Conservation (phyloP, 2,113 vertebrate genomes). For the Phocoena sinus region DNA sequence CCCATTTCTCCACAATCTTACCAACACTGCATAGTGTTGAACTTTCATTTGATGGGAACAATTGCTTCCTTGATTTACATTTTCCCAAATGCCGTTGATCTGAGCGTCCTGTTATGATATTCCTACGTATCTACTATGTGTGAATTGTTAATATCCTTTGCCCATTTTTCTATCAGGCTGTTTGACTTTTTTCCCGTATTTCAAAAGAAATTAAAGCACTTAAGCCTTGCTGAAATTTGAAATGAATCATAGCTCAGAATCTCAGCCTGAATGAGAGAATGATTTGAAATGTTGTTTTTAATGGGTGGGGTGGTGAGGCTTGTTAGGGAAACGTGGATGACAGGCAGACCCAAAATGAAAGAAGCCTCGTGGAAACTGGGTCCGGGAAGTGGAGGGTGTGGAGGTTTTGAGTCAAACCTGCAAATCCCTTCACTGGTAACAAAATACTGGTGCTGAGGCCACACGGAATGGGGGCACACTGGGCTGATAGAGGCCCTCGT, state of each 20-base stretch:
- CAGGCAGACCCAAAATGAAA: neutral
- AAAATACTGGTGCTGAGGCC: neutral
- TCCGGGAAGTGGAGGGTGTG: neutral
- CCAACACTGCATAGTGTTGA: neutral
- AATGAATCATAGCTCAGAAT: conserved; percentile 46
- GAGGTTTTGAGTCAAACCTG: neutral
- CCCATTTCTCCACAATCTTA: neutral
- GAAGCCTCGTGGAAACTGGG: neutral
- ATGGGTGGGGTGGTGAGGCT: neutral
- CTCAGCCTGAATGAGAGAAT: neutral
- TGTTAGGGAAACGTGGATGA: neutral
- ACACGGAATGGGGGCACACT: accelerated
- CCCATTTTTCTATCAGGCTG: neutral
- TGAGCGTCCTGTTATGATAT: accelerated
- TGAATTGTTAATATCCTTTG: neutral
- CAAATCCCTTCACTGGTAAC: neutral
- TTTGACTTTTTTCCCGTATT: neutral
- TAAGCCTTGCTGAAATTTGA: conserved; percentile 37
- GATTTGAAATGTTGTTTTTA: conserved; percentile 35
- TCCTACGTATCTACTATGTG: neutral
- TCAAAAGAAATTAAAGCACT: neutral
- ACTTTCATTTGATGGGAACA: neutral
- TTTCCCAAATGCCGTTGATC: neutral
- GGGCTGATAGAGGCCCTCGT: neutral
- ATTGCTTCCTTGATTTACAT: neutral